Evolutionary conservation across 2,113 vertebrate genomes (phyloP).

Genomic region (Bos taurus): DNA sequence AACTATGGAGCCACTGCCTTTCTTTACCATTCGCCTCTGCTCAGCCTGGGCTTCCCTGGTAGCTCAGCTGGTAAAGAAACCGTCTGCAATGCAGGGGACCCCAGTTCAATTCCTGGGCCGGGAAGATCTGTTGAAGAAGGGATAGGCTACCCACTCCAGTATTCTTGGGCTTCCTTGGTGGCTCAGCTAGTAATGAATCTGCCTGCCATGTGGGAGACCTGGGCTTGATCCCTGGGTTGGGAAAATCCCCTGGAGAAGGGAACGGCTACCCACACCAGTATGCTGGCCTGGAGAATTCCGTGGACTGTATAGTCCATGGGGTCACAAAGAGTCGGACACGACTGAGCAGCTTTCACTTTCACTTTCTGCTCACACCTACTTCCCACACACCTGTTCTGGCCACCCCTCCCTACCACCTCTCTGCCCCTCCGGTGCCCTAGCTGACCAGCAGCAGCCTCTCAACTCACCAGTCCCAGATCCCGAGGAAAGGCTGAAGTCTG

Average conservation of each 20-base stretch:
- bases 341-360: background rate
- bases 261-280: background rate
- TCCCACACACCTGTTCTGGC: background rate
- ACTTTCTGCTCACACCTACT: rapidly evolving
- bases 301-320: background rate
- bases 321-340: background rate
- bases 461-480: too few relatives aligned
- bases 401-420: background rate
- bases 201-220: background rate
- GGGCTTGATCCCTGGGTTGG: background rate
- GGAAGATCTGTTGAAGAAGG: background rate
- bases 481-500: background rate
- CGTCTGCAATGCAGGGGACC: background rate
- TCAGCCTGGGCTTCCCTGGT: background rate
- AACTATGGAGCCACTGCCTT: rapidly evolving
- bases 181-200: background rate
- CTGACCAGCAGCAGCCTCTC: background rate
- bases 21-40: background rate
- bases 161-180: background rate
- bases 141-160: background rate
- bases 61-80: background rate
- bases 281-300: background rate
- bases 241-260: background rate
- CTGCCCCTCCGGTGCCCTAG: background rate
- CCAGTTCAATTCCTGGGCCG: background rate